Base-by-base conservation (phyloP, 2,797 vertebrate species). In the Betta splendens region DNA sequence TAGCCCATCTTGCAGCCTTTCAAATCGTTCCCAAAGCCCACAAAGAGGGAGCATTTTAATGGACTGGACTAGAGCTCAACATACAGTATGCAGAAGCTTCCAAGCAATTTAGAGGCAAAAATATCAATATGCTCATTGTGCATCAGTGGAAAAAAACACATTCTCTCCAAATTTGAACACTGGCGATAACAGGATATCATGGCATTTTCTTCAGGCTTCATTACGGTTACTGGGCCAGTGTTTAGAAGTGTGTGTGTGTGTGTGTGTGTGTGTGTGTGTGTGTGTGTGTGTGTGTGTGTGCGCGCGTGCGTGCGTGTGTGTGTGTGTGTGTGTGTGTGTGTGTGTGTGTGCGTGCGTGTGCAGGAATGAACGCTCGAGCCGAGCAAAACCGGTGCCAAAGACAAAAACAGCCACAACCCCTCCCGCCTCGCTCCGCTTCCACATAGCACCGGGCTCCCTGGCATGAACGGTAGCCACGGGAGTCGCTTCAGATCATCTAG, bases 401-500 rank as follows among this genome's bases (percentile, higher is more conserved):
- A 86, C 79, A 77, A 86, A 87, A 89, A 84, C 75, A 76, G 74
- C 55, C 59, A 70, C 75, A 69, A 33, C 3, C 17, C 29, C 49
- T 58, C 50, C 53, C 35, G 9, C 37, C 39, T 23, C 16, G 31
- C 10, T 5, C 40, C 46, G 71, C 82, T 85, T 90, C 81, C 86
- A 89, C 85, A 89, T 90, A 89, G 87, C 85, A 86, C 64, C 3
- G 48, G 73, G 68, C 64, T 89, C 70, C 69, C 85, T 90, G 87
- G 89, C 87, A 89, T 73, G 73, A 83, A 80, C 44, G 16, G 57
- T 55, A 76, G 83, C 83, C 87, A 85, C 48, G 85, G 87, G 89
- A 90, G 85, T 84, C 82, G 84, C 80, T 86, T 90, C 83, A 90
- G 86, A 91, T 90, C 86, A 89, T 89, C 88, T 90, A 89, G 87